These are phyloP conservation scores for Stercorarius parasiticus DNA, from an alignment of 2,113 vertebrate species.

Conservation along the genomic window DNA sequence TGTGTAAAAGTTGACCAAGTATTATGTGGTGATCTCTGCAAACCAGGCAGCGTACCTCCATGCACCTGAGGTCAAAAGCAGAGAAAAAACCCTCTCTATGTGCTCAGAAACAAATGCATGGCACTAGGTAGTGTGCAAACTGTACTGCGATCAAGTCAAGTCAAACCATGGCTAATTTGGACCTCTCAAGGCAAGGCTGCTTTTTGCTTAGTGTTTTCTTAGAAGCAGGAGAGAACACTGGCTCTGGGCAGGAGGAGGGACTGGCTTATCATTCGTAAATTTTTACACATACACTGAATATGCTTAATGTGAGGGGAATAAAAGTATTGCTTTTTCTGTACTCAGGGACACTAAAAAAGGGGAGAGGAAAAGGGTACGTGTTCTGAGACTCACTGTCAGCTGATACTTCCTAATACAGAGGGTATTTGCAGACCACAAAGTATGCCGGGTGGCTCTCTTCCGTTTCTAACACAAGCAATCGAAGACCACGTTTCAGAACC, in stretches of 20 bases:
- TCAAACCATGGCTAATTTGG: background rate
- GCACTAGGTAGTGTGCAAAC: background rate
- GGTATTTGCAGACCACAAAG: background rate
- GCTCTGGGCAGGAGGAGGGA: background rate
- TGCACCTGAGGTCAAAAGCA: background rate
- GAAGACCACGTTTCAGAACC: background rate
- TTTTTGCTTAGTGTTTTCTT: background rate
- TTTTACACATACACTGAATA: background rate
- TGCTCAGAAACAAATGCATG: background rate
- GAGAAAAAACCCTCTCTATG: background rate
- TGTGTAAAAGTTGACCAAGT: background rate
- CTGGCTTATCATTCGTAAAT: background rate
- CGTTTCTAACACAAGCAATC: background rate
- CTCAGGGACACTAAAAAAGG: background rate
- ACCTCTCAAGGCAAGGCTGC: background rate
- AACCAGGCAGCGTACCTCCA: accelerated
- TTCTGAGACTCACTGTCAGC: background rate
- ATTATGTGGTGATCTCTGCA: background rate
- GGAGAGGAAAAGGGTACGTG: background rate
- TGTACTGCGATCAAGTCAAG: background rate
- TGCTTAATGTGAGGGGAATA: background rate
- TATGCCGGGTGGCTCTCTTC: background rate
- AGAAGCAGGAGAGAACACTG: background rate
- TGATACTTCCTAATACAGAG: background rate
- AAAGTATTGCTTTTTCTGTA: background rate